Conservation (phyloP, 2,888 invertebrate species). For the Drosophila quinaria region DNA sequence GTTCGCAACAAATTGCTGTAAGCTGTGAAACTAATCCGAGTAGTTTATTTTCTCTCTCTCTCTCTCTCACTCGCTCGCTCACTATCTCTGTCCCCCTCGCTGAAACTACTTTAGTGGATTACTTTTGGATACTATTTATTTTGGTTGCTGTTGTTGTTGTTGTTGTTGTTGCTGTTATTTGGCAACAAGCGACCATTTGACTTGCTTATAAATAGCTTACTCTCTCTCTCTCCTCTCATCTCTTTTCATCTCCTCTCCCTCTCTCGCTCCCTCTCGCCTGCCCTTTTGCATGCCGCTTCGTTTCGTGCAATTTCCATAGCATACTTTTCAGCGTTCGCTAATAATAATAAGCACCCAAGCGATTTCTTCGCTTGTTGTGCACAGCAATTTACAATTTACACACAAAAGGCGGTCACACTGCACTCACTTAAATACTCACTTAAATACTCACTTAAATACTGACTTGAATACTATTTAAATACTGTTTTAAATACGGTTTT, state of each 20-base stretch:
- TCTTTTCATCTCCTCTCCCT: background rate
- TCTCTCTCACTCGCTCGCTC: background rate
- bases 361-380: slow-evolving; percentile 17
- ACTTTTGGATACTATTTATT: slow-evolving; percentile 61
- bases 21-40: slow-evolving; percentile 75
- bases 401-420: slow-evolving; percentile 60
- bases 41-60: slow-evolving; percentile 14
- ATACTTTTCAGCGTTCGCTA: slow-evolving; percentile 60
- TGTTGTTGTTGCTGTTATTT: background rate
- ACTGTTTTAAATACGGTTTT: slow-evolving; percentile 19
- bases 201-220: slow-evolving; percentile 49
- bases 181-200: slow-evolving; percentile 50
- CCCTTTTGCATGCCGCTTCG: slow-evolving; percentile 34
- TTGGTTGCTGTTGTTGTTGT: background rate
- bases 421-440: slow-evolving; percentile 27
- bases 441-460: background rate
- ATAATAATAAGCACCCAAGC: slow-evolving; percentile 69
- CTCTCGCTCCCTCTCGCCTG: no score
- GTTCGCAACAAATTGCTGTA: slow-evolving; percentile 77
- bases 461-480: background rate
- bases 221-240: background rate
- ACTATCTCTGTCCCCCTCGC: slow-evolving; percentile 3
- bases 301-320: slow-evolving; percentile 63
- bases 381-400: slow-evolving; percentile 41
- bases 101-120: slow-evolving; percentile 75